Percentiles rank a stretch among this genome's conserved stretches.
phyloP scores from a whole-genome alignment of 2,113 vertebrate species.

The Scopus umbretta region DNA sequence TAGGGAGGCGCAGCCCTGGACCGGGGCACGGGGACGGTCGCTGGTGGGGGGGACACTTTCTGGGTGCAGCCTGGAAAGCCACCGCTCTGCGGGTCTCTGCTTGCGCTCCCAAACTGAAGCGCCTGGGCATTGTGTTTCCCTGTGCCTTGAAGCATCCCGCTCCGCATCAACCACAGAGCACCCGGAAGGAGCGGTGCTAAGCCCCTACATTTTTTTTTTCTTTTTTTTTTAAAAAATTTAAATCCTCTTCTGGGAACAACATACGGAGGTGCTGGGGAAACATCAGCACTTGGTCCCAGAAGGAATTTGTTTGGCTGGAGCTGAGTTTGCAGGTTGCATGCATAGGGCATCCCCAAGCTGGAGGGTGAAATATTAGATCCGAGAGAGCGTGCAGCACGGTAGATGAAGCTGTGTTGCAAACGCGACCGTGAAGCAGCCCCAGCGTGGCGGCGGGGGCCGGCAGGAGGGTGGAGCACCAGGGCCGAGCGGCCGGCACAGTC shows the following conservation, averaged over 20 bases:
- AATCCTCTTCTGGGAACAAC: background rate
- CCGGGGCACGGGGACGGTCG: rapidly evolving
- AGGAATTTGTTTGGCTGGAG: background rate
- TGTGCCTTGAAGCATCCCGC: background rate
- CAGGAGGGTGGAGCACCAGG: background rate
- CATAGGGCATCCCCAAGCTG: background rate
- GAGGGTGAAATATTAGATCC: background rate
- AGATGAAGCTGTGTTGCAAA: rapidly evolving
- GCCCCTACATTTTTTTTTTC: background rate
- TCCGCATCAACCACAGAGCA: background rate
- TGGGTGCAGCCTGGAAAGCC: background rate
- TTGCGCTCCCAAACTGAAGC: background rate
- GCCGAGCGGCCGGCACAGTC: rapidly evolving
- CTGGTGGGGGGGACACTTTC: too few relatives aligned
- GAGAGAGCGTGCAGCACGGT: background rate
- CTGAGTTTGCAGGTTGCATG: background rate
- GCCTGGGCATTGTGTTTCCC: rapidly evolving
- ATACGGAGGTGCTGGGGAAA: rapidly evolving
- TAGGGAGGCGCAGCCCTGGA: background rate
- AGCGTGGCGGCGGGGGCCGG: rapidly evolving
- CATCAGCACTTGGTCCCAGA: background rate
- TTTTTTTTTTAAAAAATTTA: too few relatives aligned
- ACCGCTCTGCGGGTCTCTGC: rapidly evolving
- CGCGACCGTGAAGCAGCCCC: rapidly evolving
- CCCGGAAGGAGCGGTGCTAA: rapidly evolving